phyloP scores from a whole-genome alignment of 2,888 invertebrate species.

The Archips crataeganus region DNA sequence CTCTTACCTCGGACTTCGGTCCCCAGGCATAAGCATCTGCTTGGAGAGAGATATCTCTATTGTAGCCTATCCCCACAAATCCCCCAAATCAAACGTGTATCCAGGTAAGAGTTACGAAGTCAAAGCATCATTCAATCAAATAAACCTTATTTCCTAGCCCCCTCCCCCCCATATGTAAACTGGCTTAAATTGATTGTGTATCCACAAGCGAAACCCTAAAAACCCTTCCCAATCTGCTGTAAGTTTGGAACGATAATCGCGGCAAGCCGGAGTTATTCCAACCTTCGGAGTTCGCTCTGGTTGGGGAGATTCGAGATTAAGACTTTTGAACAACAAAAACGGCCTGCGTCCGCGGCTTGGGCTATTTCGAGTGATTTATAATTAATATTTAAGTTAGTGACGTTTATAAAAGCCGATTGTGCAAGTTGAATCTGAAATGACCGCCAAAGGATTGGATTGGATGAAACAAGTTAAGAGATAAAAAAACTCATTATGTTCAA shows the following conservation, averaged over 20 bases:
- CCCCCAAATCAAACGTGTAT: too few relatives aligned
- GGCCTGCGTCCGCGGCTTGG: neutral
- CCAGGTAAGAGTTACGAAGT: neutral
- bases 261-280: slow-evolving; percentile 3
- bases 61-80: too few relatives aligned
- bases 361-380: neutral
- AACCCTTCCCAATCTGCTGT: slow-evolving; percentile 33
- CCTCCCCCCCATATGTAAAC: neutral
- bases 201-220: slow-evolving; percentile 11
- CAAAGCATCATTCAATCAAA: neutral
- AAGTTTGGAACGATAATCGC: slow-evolving; percentile 21
- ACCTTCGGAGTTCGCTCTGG: slow-evolving; percentile 19
- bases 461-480: too few relatives aligned
- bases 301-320: slow-evolving; percentile 18
- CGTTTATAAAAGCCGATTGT: neutral
- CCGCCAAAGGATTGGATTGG: neutral
- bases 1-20: too few relatives aligned
- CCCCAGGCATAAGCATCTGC: too few relatives aligned
- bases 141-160: neutral
- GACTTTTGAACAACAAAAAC: slow-evolving; percentile 23
- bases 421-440: neutral
- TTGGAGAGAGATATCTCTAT: too few relatives aligned
- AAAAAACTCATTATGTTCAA: too few relatives aligned
- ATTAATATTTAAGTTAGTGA: neutral
- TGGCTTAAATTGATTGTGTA: slow-evolving; percentile 11